phyloP scores from a whole-genome alignment of 2,113 vertebrate genomes.

The Pavo muticus region DNA sequence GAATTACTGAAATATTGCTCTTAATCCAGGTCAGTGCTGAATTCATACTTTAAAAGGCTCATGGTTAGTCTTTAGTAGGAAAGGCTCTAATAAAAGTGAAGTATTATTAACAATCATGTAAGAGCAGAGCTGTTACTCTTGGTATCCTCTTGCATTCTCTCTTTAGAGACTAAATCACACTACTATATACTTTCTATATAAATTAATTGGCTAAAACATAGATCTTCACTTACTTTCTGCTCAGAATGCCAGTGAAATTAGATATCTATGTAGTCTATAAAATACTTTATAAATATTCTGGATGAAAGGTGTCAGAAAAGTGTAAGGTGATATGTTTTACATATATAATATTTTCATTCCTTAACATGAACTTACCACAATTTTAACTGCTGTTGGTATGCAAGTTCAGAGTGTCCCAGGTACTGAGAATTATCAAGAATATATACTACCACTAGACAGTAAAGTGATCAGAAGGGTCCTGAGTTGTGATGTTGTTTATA shows the following conservation, averaged over 20 bases:
- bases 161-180: slow-evolving; percentile 24
- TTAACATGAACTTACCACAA: neutral
- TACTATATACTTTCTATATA: neutral
- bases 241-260: neutral
- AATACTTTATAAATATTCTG: neutral
- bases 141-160: neutral
- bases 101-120: neutral
- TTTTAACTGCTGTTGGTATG: neutral
- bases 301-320: neutral
- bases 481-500: neutral
- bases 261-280: neutral
- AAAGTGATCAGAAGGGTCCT: neutral
- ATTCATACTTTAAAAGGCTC: neutral
- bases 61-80: slow-evolving; percentile 3
- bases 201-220: slow-evolving; percentile 20
- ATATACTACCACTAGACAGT: neutral
- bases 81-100: slow-evolving; percentile 9
- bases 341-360: neutral
- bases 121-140: slow-evolving; percentile 29
- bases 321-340: neutral
- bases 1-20: slow-evolving; percentile 31
- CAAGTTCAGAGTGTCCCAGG: neutral
- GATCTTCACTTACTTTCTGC: slow-evolving; percentile 14
- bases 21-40: neutral
- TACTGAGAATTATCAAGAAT: neutral